Evolutionary conservation across 2,888 invertebrate genomes (phyloP), one percentile per base, ranked within the genome.

Genomic region (Smittia aterrima): DNA sequence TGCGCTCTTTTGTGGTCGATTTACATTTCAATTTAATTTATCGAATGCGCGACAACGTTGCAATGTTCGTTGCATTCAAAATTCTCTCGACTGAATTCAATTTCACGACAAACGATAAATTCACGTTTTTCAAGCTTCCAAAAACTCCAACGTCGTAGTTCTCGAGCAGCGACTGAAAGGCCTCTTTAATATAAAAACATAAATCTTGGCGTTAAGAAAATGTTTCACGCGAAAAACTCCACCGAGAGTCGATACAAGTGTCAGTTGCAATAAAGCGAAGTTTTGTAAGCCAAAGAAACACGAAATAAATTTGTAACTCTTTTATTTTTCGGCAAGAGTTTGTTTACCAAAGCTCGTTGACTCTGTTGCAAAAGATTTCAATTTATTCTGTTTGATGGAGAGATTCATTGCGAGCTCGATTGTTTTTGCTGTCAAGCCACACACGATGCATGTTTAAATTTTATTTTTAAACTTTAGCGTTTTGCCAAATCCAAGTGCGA

Each of bases 241-340:
- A 58, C 22, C 20, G 58, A n/a, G n/a, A 47, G n/a, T 20, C 68
- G 53, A 68, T 68, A 71, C 71, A 72, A 72, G 72, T 62, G 72
- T 72, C 72, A 72, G 32, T 72, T 38, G 62, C 40, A 58, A 62
- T 58, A 38, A 72, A 72, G 53, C 16, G 16, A 40, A 66, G 9
- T 25, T 64, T 58, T 25, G 24, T 1, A 54, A 71, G 53, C 13
- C 7, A n/a, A n/a, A n/a, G n/a, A 68, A n/a, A 66, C 62, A 66
- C 16, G 66, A 40, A 71, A 71, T 54, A 68, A 68, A 68, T 68
- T 68, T 68, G 68, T 47, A 24, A 68, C 47, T 47, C 9, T 38
- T 7, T 38, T 38, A 38, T 47, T 47, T 47, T 16, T 47, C 16
- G 47, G 47, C 11, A 13, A 38, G 11, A n/a, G n/a, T 47, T 47